phyloP scores from a whole-genome alignment of 2,797 vertebrate genomes.

The Cynodonichthys magdalenae region DNA sequence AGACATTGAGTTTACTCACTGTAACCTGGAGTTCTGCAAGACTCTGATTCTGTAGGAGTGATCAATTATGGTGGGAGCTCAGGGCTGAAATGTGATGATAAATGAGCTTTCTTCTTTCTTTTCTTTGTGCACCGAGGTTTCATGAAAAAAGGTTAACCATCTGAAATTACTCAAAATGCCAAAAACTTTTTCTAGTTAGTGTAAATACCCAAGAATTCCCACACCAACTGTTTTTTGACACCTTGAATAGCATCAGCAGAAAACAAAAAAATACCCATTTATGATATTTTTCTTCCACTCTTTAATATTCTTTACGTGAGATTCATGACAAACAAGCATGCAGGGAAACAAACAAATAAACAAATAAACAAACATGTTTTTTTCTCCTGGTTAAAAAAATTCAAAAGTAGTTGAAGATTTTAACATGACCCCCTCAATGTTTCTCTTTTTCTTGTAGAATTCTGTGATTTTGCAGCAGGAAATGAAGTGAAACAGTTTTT shows the following conservation, averaged over 20 bases:
- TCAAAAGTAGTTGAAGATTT: no score
- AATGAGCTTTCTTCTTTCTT: slow-evolving; percentile 20
- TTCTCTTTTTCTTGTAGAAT: neutral
- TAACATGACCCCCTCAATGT: neutral
- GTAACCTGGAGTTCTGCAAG: slow-evolving; percentile 28
- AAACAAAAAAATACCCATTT: no score
- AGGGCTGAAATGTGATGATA: slow-evolving; percentile 26
- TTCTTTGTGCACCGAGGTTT: neutral
- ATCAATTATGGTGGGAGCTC: slow-evolving; percentile 27
- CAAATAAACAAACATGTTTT: no score
- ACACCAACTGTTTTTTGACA: neutral
- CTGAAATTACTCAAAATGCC: neutral
- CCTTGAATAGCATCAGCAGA: neutral
- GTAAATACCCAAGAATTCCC: neutral
- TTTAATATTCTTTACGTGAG: neutral
- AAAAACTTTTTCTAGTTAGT: neutral
- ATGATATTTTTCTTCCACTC: neutral
- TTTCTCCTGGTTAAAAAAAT: no score
- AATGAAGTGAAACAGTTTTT: neutral
- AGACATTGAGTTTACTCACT: slow-evolving; percentile 36
- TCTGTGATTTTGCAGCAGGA: neutral
- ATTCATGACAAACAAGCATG: no score
- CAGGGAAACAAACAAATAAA: no score
- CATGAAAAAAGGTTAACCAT: neutral
- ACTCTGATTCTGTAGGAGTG: slow-evolving; percentile 9